Base-by-base conservation (phyloP, 2,797 vertebrate genomes). In the Pipistrellus pygmaeus region DNA sequence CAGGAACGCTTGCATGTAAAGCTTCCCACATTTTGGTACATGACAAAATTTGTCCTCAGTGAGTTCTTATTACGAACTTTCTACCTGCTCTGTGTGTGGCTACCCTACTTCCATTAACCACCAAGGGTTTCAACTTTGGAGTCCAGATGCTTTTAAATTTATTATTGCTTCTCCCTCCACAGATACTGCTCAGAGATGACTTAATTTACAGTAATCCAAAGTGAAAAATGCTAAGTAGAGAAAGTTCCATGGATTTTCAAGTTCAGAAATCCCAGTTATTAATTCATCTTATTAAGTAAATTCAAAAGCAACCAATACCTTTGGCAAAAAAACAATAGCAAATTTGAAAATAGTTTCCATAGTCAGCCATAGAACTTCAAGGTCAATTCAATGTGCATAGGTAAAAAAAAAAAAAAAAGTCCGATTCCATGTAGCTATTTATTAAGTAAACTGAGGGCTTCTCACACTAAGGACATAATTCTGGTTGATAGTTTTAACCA, bases 161-260 rank as follows among this genome's bases (percentile, higher is more conserved):
- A 90, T 15, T 85, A 75, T 35, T 71, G 51, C 53, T 76, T 85
- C 66, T 91, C 23, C 23, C 30, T 76, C 30, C 53, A 80, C 18
- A 69, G 66, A 94, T 23, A 10, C 46, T 78, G n/a, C 62, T 94
- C 80, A 75, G 62, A 86, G 35, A 76, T 76, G 1, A 82, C 85
- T 92, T 82, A 27, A 95, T 90, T 88, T 88, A 53, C 15, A 88
- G 18, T 64, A 86, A 83, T 93, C 60, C 35, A 86, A 88, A 76
- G 13, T 66, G 80, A 86, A 91, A 30, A 66, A 23, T 25, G 30
- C 60, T 66, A 15, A 64, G 20, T 55, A 84, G 7, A 4, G 3
- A 83, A 94, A 84, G 0, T 2, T 11, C 15, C 23, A 83, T 18
- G 83, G 4, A 88, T 80, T 78, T 93, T 78, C 80, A 88, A 88